These are phyloP conservation scores for Staurois parvus DNA, from an alignment of 2,797 vertebrate species.

Conservation along the genomic window DNA sequence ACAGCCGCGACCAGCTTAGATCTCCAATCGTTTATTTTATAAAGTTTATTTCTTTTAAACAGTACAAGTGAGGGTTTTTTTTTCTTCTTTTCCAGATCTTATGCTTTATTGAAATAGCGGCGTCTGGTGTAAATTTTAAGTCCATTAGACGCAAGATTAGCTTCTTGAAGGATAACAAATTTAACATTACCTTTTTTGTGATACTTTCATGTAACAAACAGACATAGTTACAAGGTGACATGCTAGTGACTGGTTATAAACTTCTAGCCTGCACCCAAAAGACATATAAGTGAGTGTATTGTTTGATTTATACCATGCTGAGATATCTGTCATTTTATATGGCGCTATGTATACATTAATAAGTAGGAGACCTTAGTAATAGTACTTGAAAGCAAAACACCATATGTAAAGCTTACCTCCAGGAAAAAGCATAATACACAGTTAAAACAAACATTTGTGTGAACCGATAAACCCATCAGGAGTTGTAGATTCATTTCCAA, in stretches of 20 bases:
- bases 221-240: slow-evolving; percentile 52
- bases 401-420: background rate
- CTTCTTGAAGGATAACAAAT: slow-evolving; percentile 46
- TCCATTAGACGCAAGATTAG: slow-evolving; percentile 40
- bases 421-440: background rate
- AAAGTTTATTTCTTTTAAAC: slow-evolving; percentile 55
- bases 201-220: slow-evolving; percentile 35
- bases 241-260: slow-evolving; percentile 40
- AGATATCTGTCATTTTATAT: background rate
- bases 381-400: background rate
- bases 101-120: slow-evolving; percentile 56
- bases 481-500: background rate
- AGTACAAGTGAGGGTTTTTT: slow-evolving; percentile 50
- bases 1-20: slow-evolving; percentile 17
- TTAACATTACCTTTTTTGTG: background rate
- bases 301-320: slow-evolving; percentile 26
- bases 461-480: background rate
- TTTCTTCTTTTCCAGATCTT: slow-evolving; percentile 8
- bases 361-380: background rate
- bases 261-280: slow-evolving; percentile 18
- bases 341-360: background rate
- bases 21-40: slow-evolving; percentile 45
- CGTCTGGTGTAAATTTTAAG: slow-evolving; percentile 47
- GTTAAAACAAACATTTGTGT: background rate
- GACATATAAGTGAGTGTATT: slow-evolving; percentile 9